A percentile compares a stretch with the other conserved stretches of the same genome.
Conservation (phyloP, 2,888 invertebrate genomes). For the Drosophila cognata region DNA sequence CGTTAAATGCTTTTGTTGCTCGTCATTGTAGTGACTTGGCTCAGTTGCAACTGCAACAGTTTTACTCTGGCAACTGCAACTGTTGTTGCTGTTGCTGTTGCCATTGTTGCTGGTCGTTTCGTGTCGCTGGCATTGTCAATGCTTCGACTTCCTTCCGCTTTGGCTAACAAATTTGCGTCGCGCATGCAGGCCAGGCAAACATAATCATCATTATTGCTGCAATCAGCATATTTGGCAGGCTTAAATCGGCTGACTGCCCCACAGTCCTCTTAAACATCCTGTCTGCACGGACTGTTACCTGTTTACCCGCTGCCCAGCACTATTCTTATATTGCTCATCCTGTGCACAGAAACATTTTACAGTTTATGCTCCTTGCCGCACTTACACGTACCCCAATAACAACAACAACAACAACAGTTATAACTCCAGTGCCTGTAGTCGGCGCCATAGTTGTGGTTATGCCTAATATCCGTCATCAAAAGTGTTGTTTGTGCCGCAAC, state of each 20-base stretch:
- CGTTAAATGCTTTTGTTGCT: conserved; percentile 76
- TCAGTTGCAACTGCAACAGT: conserved; percentile 47
- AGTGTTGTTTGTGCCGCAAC: conserved; percentile 64
- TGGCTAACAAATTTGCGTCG: conserved; percentile 78
- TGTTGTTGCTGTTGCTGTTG: conserved; percentile 17
- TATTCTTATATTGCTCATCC: conserved; percentile 48
- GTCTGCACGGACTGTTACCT: conserved; percentile 8
- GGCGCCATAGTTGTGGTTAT: conserved; percentile 67
- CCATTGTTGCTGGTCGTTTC: conserved; percentile 52
- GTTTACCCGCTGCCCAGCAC: neutral
- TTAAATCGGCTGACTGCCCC: conserved; percentile 29
- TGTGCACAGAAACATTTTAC: conserved; percentile 60
- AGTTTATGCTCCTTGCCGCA: conserved; percentile 49
- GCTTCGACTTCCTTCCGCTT: conserved; percentile 77
- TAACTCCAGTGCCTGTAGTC: conserved; percentile 24
- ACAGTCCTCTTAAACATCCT: neutral
- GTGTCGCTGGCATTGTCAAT: conserved; percentile 80
- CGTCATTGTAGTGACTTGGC: conserved; percentile 37
- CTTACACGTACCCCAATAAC: conserved; percentile 5
- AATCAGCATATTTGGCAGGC: conserved; percentile 78
- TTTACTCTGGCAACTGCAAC: conserved; percentile 29
- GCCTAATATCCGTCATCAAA: conserved; percentile 79
- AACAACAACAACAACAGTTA: neutral
- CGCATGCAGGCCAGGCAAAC: conserved; percentile 76
- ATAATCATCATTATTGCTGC: conserved; percentile 78